Base-by-base conservation (phyloP, 2,888 invertebrate species). In the Troides aeacus region DNA sequence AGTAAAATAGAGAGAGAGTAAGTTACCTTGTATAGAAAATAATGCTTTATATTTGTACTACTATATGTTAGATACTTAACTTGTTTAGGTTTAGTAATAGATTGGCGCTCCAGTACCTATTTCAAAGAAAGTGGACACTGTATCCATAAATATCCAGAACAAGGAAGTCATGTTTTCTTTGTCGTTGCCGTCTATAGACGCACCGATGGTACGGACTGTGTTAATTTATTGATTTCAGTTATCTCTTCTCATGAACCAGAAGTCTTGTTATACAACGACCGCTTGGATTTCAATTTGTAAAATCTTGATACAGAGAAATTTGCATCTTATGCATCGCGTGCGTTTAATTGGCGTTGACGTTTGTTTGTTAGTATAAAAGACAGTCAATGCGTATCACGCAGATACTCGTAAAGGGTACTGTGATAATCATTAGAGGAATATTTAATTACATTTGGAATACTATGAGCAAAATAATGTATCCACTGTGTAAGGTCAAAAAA, bases 131-230 rank as follows among this genome's bases (percentile, higher is more conserved):
- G 68, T 56, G 18, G 30, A 24, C 36, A 36, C 50, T 46, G 46
- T 24, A 60, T 10, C 61, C 21, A 66, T 53, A 61, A 50, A 61
- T 59, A 56, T 64, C 21, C 46, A 18, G 24, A 67, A 64, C 64
- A 64, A 68, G 68, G 64, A 68, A 68, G 64, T 68, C 64, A 53
- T 64, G 68, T 64, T 68, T 68, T 64, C 50, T 59, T 68, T 64
- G 57, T 59, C 53, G 68, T 30, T 5, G 60, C 64, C 21, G 30
- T 58, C 46, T n/a, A 30, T 2, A 59, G 7, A 50, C n/a, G n/a
- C 53, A n/a, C n/a, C n/a, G 53, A 53, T 15, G 18, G 58, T 59
- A 7, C 15, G n/a, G 62, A 15, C 57, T 42, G 68, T 60, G 60
- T 64, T 64, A 21, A 64, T 64, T 68, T 64, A 68, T 68, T 58